These are phyloP conservation scores for Hippopotamus amphibius DNA, from an alignment of 2,113 vertebrate genomes.

Conservation along the genomic window DNA sequence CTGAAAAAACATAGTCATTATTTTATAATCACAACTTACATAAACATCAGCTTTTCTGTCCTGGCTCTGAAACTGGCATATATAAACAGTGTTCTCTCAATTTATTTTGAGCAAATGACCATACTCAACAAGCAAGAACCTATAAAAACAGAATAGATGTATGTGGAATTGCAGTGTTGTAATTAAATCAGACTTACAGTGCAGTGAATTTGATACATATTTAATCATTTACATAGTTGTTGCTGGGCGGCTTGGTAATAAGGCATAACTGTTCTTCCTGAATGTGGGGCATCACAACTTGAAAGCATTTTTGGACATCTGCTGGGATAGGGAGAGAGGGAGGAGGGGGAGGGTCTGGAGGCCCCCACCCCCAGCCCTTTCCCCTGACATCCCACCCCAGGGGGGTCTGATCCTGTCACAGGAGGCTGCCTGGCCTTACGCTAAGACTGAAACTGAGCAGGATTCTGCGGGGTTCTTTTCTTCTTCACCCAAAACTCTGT, in stretches of 20 bases:
- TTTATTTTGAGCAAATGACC: conserved; percentile 80
- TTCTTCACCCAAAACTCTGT: neutral
- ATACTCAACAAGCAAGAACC: conserved; percentile 59
- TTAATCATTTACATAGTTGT: conserved; percentile 6
- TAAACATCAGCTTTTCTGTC: conserved; percentile 78
- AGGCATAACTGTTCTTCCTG: neutral
- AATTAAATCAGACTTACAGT: neutral
- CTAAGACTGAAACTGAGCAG: neutral
- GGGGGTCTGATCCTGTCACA: neutral
- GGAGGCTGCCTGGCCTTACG: neutral
- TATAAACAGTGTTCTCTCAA: conserved; percentile 73
- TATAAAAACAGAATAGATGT: conserved; percentile 40
- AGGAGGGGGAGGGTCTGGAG: neutral
- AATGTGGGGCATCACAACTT: conserved; percentile 18
- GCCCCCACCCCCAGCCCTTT: neutral
- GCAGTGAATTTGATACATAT: neutral
- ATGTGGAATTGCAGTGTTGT: neutral
- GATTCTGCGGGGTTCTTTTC: neutral
- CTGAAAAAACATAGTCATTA: conserved; percentile 80
- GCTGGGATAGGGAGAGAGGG: neutral
- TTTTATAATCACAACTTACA: conserved; percentile 81
- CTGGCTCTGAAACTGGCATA: conserved; percentile 71
- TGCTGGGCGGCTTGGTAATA: conserved; percentile 38
- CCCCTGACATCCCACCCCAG: neutral
- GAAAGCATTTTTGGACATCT: neutral